phyloP scores from a whole-genome alignment of 2,888 invertebrate species.

The Gymnocheta viridis region DNA sequence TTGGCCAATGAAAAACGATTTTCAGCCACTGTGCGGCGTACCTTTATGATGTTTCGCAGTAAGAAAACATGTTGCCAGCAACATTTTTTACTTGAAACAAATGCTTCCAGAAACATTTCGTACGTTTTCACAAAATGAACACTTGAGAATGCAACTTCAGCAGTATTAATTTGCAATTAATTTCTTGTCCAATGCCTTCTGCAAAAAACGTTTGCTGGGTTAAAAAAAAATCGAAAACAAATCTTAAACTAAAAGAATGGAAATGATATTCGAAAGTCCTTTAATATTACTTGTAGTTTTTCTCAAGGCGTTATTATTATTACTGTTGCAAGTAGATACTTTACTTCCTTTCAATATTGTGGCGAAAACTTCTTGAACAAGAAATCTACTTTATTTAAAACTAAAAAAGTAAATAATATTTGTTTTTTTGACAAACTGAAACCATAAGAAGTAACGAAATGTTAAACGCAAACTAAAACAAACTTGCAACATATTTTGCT shows the following conservation, averaged over 20 bases:
- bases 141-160: too few relatives aligned
- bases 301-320: not conserved
- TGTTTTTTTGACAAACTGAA: conserved; percentile 41
- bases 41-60: too few relatives aligned
- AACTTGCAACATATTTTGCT: conserved; percentile 23
- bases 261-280: not conserved
- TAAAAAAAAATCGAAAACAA: too few relatives aligned
- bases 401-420: not conserved
- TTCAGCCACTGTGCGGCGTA: too few relatives aligned
- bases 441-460: conserved; percentile 22
- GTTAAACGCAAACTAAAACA: not conserved
- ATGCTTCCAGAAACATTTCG: too few relatives aligned
- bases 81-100: too few relatives aligned
- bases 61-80: too few relatives aligned
- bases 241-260: not conserved
- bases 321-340: not conserved
- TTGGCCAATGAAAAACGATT: too few relatives aligned
- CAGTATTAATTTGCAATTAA: too few relatives aligned
- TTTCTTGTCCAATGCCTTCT: too few relatives aligned
- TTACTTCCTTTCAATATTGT: not conserved
- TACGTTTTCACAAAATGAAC: too few relatives aligned
- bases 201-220: too few relatives aligned
- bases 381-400: not conserved
- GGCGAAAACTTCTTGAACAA: not conserved
- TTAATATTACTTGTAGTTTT: not conserved